Evolutionary conservation across 2,797 vertebrate species (phyloP), one percentile per base, ranked within the genome.

Genomic region (Astyanax mexicanus): DNA sequence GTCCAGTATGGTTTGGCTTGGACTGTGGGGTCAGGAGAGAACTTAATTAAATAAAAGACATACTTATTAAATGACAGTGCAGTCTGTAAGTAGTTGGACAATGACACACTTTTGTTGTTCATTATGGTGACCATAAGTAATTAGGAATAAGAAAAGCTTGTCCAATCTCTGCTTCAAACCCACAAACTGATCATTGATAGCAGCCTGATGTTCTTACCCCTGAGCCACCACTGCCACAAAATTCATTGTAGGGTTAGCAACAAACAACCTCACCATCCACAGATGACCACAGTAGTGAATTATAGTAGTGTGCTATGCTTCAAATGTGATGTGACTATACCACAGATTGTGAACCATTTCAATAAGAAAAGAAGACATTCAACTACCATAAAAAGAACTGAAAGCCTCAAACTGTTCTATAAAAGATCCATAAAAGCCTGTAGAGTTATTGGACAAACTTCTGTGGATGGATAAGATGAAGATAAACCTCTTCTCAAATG

Each of bases 71-170:
- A n/a, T n/a, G n/a, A n/a, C 37, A 68, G 44, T 61, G 76, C 44
- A 73, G 23, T 54, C 49, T 52, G 19, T 73, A 68, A 78, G 44
- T 37, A 13, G 35, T 37, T 78, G 62, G 62, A 78, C 65, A 78
- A 70, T 69, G 76, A 73, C 76, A 52, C 52, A 23, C 40, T 78
- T 52, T 47, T 81, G 42, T 17, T 58, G 61, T 23, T 42, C 51
- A 12, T 40, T 38, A 40, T 21, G 11, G 10, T 3, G 9, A 5
- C 32, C n/a, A 38, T 61, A 62, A 62, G 11, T 64, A 44, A 44
- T 58, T n/a, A 5, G 29, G n/a, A n/a, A n/a, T n/a, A n/a, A n/a
- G n/a, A n/a, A n/a, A n/a, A n/a, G n/a, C n/a, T n/a, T n/a, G n/a
- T n/a, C n/a, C n/a, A n/a, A n/a, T n/a, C n/a, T n/a, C n/a, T n/a